Evolutionary conservation across 2,113 vertebrate genomes (phyloP), one percentile per base, ranked within the genome.

Genomic region (Neopipo cinnamomea): DNA sequence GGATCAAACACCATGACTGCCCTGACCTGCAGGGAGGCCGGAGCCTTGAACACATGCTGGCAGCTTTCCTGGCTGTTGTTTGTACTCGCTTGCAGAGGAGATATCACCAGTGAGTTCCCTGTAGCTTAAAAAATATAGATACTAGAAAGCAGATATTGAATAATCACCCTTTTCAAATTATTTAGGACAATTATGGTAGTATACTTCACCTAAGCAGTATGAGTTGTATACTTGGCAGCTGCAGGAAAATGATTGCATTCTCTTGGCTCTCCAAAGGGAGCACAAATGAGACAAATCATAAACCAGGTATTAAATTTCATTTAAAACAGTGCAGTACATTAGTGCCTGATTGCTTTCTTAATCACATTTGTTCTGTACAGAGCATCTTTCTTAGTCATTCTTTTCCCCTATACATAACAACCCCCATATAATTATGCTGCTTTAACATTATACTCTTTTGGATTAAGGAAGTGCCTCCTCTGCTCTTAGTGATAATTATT

Each of bases 321-420:
- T 91, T 90, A 78, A 91, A 92, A 68, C 23, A 68, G 68, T 35
- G 67, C 76, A 89, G 52, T 58, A 68, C 83, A 58, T 94, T 72
- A 53, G 15, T 66, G n/a, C 73, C 58, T 92, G 41, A 93, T 73
- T 91, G 83, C 91, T 93, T 90, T 90, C 90, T 95, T 94, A 78
- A 96, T 92, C 89, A 89, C 88, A 61, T 89, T 81, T 91, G 65
- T 96, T 97, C 95, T 66, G 17, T 31, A 66, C 80, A 73, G 68
- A 84, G 68, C 49, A 93, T 84, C 88, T 87, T 76, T 95, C 87
- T 93, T 95, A 87, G 87, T 96, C 90, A 93, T 91, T 95, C 88
- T 81, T 89, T 91, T 49, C 61, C 65, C 12, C 73, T 81, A 77
- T 79, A 84, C 18, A 35, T 92, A 90, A 80, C 50, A 94, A 72